Base-by-base conservation (phyloP, 2,797 vertebrate genomes). In the Valencia hispanica region DNA sequence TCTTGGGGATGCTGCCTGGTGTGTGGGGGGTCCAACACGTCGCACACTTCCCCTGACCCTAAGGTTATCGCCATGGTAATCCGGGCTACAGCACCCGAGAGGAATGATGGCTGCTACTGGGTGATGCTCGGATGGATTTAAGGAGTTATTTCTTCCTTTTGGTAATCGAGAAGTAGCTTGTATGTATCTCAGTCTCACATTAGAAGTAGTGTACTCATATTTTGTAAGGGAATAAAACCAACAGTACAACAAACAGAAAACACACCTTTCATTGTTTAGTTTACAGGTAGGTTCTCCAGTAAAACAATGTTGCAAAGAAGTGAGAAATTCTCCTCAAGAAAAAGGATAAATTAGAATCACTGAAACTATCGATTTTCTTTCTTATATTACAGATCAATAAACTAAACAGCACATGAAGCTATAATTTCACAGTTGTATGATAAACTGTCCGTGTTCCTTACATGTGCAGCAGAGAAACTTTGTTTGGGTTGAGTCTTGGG, bases 1-100 rank as follows among this genome's bases (percentile, higher is more conserved):
- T 80, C 73, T 68, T 41, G 36, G 79, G 75, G 86, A 82, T 76
- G 53, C 72, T 77, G 83, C 65, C 72, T 90, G 86, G 92, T 83
- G 43, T 72, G 86, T 93, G 93, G 92, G 93, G 89, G 94, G 91
- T 94, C 92, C 91, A 68, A 66, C 84, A 72, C 78, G 77, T 85
- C 90, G 89, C 95, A 95, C 95, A 95, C 95, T 95, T 95, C 89
- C 91, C 82, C 79, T 91, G 94, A 95, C 94, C 94, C 79, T 47
- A 9, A 80, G 95, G 93, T 95, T 93, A 91, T 95, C 92, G 68
- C 92, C 89, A 87, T 91, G 88, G 92, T 92, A 92, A 95, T 90
- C 87, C 83, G 43, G 77, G 78, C 79, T 91, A 90, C 79, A 85
- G 91, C 87, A 84, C 90, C 89, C 87, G 47, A 80, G 88, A 90